Evolutionary conservation across 1,140 invertebrate species (phyloP), one percentile per base, ranked within the genome.

Genomic region (Calliphora vicina): DNA sequence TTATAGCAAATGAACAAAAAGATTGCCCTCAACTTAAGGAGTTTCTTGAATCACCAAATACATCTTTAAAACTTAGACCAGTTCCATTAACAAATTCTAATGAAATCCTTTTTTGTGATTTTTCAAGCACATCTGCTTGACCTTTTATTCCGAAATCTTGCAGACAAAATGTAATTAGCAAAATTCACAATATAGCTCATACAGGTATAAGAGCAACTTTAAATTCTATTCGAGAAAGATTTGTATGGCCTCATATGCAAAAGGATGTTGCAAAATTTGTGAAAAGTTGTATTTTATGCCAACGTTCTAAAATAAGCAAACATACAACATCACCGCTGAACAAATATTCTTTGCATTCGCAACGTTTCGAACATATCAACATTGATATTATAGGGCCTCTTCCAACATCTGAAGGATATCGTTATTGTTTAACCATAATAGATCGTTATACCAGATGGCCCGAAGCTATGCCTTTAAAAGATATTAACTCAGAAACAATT

Each of bases 361-460:
- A 17, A 45, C 67, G 84, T 12, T 88, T 88, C 67, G 80, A 85
- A 1, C 89, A 92, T 82, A 84, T 93, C 0, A 91, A 93, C 84
- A 83, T 93, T 0, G 92, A 93, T 85, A 61, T 61, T 5, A 17
- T 17, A 5, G 13, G 50, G 0, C 50, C 50, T 13, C 17, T 61
- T 17, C 50, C 50, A n/a, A 6, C 50, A 17, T 61, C 50, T 17
- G n/a, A 61, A 17, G 13, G 12, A 17, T 61, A 82, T 61, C 50
- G 27, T 13, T 92, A 92, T 82, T 84, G 85, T 12, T 84, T 87
- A 1, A 92, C 92, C 0, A 86, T 87, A 9, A 90, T 92, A 3
- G 91, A 92, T 27, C 10, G 82, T 15, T 82, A 27, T 15, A 43
- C 67, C 1, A 27, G 61, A 42, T 72, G 61, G 67, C 61, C 61